A percentile compares a stretch with the other conserved stretches of the same genome.
phyloP scores from a whole-genome alignment of 2,888 invertebrate genomes.

The Acleris literana region DNA sequence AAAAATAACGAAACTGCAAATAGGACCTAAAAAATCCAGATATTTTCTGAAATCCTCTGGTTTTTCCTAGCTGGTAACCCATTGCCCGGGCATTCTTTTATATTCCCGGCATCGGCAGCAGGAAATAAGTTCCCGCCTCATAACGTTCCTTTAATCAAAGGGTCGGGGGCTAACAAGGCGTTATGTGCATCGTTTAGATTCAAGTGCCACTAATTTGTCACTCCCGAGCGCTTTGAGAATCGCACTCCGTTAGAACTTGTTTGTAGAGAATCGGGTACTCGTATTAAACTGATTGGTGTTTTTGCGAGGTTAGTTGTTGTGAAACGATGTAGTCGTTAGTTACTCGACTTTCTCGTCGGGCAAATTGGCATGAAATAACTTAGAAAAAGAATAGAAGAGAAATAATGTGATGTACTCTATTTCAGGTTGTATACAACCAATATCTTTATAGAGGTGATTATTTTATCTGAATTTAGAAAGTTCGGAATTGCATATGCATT shows the following conservation, averaged over 20 bases:
- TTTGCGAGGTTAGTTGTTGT: slow-evolving; percentile 1
- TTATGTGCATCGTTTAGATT: slow-evolving; percentile 34
- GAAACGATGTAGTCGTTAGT: too few species aligned
- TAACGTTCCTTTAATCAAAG: slow-evolving; percentile 31
- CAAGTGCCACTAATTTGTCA: slow-evolving; percentile 25
- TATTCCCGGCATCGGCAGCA: slow-evolving; percentile 18
- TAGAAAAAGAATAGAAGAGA: too few species aligned
- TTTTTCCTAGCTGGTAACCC: slow-evolving; percentile 7
- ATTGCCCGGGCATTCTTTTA: slow-evolving; percentile 14
- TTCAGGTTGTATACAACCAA: too few species aligned
- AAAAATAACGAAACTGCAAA: neutral
- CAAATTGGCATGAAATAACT: too few species aligned
- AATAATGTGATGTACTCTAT: too few species aligned
- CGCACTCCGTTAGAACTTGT: slow-evolving; percentile 16
- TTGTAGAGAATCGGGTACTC: slow-evolving; percentile 2
- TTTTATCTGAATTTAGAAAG: too few species aligned
- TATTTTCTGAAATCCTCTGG: neutral
- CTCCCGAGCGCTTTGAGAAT: slow-evolving; percentile 19
- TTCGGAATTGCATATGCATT: too few species aligned
- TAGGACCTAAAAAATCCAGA: neutral
- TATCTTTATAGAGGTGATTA: too few species aligned
- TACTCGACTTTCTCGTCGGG: too few species aligned
- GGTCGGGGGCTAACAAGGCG: slow-evolving; percentile 26
- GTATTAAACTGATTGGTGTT: slow-evolving; percentile 1
- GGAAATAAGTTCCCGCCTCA: slow-evolving; percentile 28